Evolutionary conservation across 1,140 invertebrate genomes (phyloP).

Genomic region (Drosophila lini): DNA sequence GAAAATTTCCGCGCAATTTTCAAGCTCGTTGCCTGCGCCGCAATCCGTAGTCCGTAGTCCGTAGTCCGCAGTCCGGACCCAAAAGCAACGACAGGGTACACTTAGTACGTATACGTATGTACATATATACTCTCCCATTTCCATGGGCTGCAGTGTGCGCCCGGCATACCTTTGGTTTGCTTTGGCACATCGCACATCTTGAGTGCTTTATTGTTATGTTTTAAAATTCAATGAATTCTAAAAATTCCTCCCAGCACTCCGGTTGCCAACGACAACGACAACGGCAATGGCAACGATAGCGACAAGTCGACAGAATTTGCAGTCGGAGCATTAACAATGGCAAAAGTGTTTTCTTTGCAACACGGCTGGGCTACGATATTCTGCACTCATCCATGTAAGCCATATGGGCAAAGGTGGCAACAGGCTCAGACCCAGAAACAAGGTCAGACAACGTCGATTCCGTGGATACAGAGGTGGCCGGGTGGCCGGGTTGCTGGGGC

Average conservation of each 20-base stretch:
- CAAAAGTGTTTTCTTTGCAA: conserved; percentile 54
- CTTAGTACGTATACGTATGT: conserved; percentile 1
- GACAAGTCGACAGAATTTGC: conserved; percentile 70
- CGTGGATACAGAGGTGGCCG: conserved; percentile 4
- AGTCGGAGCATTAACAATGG: conserved; percentile 71
- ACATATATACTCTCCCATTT: conserved; percentile 8
- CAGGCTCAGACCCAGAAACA: conserved; percentile 50
- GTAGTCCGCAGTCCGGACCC: conserved; percentile 1
- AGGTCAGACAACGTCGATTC: conserved; percentile 49
- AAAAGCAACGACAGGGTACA: conserved; percentile 20
- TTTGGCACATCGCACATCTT: conserved; percentile 71
- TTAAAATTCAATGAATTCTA: conserved; percentile 83
- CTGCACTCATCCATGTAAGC: conserved; percentile 54
- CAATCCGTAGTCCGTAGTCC: conserved; percentile 27
- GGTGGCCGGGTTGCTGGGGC: conserved; percentile 4
- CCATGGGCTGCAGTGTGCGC: conserved; percentile 29
- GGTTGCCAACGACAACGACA: conserved; percentile 34
- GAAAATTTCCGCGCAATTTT: conserved; percentile 71
- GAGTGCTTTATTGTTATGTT: conserved; percentile 83
- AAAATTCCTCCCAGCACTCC: conserved; percentile 57
- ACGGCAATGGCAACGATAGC: conserved; percentile 27
- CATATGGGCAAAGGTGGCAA: conserved; percentile 38
- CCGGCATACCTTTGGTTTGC: conserved; percentile 58
- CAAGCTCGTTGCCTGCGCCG: conserved; percentile 62
- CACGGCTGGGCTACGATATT: conserved; percentile 31